Base-by-base conservation (phyloP, 2,888 invertebrate species). In the Dysmachus trigonus region DNA sequence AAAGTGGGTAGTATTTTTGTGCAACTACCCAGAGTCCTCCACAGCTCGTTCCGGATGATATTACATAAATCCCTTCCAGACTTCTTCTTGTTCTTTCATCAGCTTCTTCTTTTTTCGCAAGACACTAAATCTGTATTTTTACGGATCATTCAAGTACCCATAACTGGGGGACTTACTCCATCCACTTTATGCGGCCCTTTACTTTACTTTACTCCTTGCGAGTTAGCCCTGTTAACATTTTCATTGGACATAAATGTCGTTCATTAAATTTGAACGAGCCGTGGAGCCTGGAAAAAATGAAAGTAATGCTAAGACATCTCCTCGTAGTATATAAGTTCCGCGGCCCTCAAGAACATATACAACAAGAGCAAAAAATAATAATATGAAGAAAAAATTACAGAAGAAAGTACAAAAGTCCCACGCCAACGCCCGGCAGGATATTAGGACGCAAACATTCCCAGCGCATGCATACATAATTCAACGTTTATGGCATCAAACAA, bases 181-280 rank as follows among this genome's bases (percentile, higher is more conserved):
- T 62, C 62, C 22, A 62, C 27, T 62, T 62, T 62, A 62, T 62
- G 33, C 53, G 33, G 53, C 51, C 51, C 53, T 53, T 51, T 33
- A 62, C 81, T 81, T n/a, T 81, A 51, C 33, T 53, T n/a, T 31
- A 22, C 62, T 62, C 62, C 27, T 62, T 22, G 62, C n/a, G 81
- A 81, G 81, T 81, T 53, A 33, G 81, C 33, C 62, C 81, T 81
- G 81, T 81, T 81, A 81, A 81, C 81, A 62, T 81, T 81, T 81
- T 81, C 62, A 81, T 81, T 81, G 47, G 81, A 62, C 62, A 33
- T 81, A 81, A 81, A 81, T 33, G 62, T 51, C 33, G 53, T 81
- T 81, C 81, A 51, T 81, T 81, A 81, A 81, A 81, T 81, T 81
- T 81, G 30, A 51, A 51, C 62, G 62, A 62, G 62, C 22, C 22